Evolutionary conservation across 2,797 vertebrate species (phyloP).

Genomic region (Urophycis tenuis): DNA sequence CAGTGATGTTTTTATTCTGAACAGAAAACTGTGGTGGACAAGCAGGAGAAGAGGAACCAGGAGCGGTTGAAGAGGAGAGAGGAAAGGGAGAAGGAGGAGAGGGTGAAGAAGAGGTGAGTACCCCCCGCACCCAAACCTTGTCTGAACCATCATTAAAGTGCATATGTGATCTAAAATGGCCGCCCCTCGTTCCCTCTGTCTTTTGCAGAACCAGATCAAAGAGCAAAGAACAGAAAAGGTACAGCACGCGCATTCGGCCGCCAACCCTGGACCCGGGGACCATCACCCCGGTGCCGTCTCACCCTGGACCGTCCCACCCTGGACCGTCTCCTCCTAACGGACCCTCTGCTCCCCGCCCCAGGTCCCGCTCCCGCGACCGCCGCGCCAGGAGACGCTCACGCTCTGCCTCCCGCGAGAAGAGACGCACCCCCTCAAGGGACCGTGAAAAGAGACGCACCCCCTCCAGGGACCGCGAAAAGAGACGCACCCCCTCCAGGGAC

Average conservation of each 20-base stretch:
- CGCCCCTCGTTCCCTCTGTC: background rate
- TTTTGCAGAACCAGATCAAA: constrained; percentile 80
- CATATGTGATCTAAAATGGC: background rate
- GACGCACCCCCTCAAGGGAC: constrained; percentile 57
- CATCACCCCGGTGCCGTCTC: no score
- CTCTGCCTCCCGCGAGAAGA: no score
- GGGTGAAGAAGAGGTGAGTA: constrained; percentile 77
- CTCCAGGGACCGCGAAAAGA: constrained; percentile 58
- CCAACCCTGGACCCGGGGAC: no score
- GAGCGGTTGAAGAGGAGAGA: constrained; percentile 90
- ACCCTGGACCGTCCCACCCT: no score
- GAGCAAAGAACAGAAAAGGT: constrained; percentile 87
- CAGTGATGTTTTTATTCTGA: background rate
- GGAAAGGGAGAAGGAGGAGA: constrained; percentile 89
- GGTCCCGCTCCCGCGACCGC: constrained; percentile 85
- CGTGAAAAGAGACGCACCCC: constrained; percentile 32
- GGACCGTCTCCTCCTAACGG: no score
- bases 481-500: constrained; percentile 73
- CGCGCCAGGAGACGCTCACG: constrained; percentile 73
- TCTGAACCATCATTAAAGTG: background rate
- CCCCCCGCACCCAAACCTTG: no score
- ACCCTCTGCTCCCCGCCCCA: constrained; percentile 28
- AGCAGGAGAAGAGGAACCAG: constrained; percentile 93
- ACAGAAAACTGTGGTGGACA: constrained; percentile 93
- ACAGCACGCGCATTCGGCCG: constrained; percentile 20